Evolutionary conservation across 1,140 invertebrate genomes (phyloP).

Genomic region (Pomacea maculata): DNA sequence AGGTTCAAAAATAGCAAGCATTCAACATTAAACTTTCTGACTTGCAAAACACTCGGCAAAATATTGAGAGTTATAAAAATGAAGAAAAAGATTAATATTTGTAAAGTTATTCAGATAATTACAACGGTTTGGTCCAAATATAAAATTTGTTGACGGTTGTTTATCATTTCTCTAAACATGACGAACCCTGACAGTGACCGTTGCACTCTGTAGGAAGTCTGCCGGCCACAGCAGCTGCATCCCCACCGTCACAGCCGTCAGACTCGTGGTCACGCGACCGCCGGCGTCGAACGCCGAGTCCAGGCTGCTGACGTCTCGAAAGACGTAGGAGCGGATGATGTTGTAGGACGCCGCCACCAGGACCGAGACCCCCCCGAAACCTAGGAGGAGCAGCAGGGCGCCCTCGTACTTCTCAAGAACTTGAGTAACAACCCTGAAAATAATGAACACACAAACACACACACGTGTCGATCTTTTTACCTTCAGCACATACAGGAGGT

Average conservation of each 20-base stretch:
- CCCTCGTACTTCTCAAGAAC: slow-evolving; percentile 44
- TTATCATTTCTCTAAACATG: not conserved
- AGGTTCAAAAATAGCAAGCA: too few species aligned
- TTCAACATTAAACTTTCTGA: too few species aligned
- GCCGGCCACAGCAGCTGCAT: slow-evolving; percentile 55
- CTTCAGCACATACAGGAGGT: not conserved
- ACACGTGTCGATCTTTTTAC: not conserved
- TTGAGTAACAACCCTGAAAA: not conserved
- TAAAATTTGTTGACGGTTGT: too few species aligned
- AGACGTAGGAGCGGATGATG: slow-evolving; percentile 51
- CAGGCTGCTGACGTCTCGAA: slow-evolving; percentile 52
- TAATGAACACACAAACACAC: not conserved
- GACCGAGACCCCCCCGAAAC: slow-evolving; percentile 53
- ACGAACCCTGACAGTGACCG: slow-evolving; percentile 46
- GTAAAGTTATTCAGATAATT: too few species aligned
- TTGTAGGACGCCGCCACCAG: slow-evolving; percentile 51
- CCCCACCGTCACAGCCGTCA: slow-evolving; percentile 51
- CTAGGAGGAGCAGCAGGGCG: slow-evolving; percentile 46
- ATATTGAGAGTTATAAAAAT: too few species aligned
- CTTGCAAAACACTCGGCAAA: too few species aligned
- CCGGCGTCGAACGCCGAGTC: slow-evolving; percentile 64
- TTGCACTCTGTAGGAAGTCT: slow-evolving; percentile 51
- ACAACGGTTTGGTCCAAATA: too few species aligned
- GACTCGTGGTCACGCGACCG: slow-evolving; percentile 49
- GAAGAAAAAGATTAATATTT: too few species aligned